phyloP scores from a whole-genome alignment of 2,113 vertebrate species.

The Spea bombifrons region DNA sequence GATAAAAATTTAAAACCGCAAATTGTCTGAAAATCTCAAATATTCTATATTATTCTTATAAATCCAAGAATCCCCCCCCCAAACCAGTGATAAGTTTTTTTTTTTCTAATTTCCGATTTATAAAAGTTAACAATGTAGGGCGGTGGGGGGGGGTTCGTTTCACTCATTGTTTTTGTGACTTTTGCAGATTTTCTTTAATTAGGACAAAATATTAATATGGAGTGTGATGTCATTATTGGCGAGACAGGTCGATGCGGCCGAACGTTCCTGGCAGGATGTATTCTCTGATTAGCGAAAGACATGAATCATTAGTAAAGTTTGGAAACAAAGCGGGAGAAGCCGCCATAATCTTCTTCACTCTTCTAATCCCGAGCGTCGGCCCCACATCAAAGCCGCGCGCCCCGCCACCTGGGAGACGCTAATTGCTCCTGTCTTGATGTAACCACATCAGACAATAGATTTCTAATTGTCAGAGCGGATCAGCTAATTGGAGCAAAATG shows the following conservation, averaged over 20 bases:
- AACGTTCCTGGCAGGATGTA: background rate
- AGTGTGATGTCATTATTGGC: background rate
- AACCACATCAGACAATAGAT: slow-evolving; percentile 29
- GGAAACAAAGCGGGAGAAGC: slow-evolving; percentile 23
- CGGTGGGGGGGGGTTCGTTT: background rate
- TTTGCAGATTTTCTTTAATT: background rate
- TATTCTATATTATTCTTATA: too few species aligned
- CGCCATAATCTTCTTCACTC: slow-evolving; percentile 34
- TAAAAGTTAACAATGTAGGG: too few species aligned
- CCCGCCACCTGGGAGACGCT: background rate
- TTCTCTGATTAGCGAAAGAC: background rate
- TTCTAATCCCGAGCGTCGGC: slow-evolving; percentile 14
- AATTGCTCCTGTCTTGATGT: background rate
- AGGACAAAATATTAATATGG: background rate
- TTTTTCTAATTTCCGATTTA: too few species aligned
- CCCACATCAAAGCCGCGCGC: slow-evolving; percentile 27
- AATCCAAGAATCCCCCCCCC: too few species aligned
- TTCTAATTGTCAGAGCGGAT: slow-evolving; percentile 8
- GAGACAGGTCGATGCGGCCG: background rate
- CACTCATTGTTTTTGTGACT: background rate
- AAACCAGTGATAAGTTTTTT: too few species aligned
- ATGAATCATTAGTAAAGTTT: slow-evolving; percentile 36
- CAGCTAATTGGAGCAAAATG: slow-evolving; percentile 21
- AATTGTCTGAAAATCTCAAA: too few species aligned
- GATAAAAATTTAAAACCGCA: too few species aligned